Percentiles rank a stretch among this genome's conserved stretches.
Conservation (phyloP, 2,113 vertebrate species). For the Columba janthina region DNA sequence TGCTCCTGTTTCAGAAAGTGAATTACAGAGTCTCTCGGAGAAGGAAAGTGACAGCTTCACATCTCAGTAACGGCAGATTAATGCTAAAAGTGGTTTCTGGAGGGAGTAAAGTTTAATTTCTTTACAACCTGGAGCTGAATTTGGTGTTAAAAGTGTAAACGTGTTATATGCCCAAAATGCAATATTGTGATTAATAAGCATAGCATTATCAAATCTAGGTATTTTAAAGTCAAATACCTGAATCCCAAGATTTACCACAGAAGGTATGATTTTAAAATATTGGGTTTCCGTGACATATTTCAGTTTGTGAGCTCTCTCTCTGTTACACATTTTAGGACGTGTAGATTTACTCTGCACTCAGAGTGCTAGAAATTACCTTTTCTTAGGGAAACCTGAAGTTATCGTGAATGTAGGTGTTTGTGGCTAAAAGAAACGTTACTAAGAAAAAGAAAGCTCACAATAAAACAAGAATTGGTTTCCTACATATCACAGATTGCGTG, state of each 20-base stretch:
- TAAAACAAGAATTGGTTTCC: neutral
- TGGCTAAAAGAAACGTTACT: neutral
- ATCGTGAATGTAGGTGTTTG: neutral
- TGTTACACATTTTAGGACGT: neutral
- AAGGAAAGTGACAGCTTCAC: neutral
- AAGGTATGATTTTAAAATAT: neutral
- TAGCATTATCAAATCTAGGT: neutral
- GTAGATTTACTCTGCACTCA: neutral
- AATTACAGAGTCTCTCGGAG: neutral
- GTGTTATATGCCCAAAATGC: neutral
- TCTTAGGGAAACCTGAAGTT: neutral
- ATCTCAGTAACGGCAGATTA: neutral
- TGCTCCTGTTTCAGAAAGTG: neutral
- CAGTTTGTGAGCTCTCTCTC: neutral
- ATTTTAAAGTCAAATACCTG: neutral
- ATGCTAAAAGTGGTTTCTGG: neutral
- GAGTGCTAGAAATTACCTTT: neutral
- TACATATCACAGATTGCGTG: accelerated
- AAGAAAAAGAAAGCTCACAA: neutral
- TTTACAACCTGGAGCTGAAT: neutral
- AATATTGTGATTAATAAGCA: neutral
- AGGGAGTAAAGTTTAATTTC: neutral
- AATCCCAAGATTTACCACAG: neutral
- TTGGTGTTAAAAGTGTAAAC: neutral
- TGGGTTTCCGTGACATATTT: neutral